Evolutionary conservation across 2,888 invertebrate genomes (phyloP), one percentile per base, ranked within the genome.

Genomic region (Petrolisthes manimaculis): DNA sequence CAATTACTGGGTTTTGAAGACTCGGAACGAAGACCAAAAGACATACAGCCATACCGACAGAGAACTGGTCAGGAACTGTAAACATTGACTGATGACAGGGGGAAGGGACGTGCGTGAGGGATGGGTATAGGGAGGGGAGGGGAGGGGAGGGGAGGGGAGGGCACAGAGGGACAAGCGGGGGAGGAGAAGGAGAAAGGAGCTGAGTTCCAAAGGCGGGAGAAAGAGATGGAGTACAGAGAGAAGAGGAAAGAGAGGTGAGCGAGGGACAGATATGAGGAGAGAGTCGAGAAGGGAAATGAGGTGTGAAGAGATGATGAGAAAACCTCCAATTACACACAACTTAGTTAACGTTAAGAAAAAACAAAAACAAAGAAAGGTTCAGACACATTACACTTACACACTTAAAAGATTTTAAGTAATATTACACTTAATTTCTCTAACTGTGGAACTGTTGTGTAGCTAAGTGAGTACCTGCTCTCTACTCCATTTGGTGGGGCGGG

Each of bases 11-110:
- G 54, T n/a, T 21, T 6, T 6, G 21, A 21, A n/a, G 71, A 71
- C 71, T n/a, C 18, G 21, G n/a, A 71, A 21, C 14, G 71, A 37
- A 71, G 71, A 71, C 71, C n/a, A 5, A 61, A 51, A 54, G 54
- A 53, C 78, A 79, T 53, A 51, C 8, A 51, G 14, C 53, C 37
- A 14, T 61, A 56, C 61, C 37, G n/a, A 56, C 24, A 12, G 21
- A 21, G 61, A 12, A 9, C 12, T 61, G 61, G 55, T 80, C 61
- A 56, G 71, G 71, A 71, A 71, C 71, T 12, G 71, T 71, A 37
- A 77, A 51, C 77, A 51, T 77, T 37, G 77, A 71, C 24, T 80
- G 61, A 80, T 80, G 83, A 74, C 54, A 71, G 37, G 61, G 56
- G 55, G 55, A 18, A 77, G 54, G n/a, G 21, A 80, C 61, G 71